Evolutionary conservation across 2,797 vertebrate genomes (phyloP).

Genomic region (Typhlichthys eigenmanni): DNA sequence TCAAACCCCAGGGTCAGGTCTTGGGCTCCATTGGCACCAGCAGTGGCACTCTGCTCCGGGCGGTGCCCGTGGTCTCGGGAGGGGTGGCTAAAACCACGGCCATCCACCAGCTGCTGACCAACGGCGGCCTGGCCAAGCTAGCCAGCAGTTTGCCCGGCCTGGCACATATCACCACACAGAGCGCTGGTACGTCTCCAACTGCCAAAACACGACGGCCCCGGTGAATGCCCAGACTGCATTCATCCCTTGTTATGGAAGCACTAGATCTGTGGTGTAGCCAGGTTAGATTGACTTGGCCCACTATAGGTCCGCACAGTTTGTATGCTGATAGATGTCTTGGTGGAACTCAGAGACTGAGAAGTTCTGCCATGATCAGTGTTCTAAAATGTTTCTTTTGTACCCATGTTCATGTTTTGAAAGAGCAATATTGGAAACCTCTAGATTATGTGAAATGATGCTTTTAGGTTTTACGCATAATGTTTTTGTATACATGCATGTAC

Average conservation of each 20-base stretch:
- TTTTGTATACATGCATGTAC: slow-evolving; percentile 22
- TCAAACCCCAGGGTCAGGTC: slow-evolving; percentile 80
- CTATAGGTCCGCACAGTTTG: slow-evolving; percentile 35
- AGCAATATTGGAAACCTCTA: slow-evolving; percentile 21
- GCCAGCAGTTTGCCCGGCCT: slow-evolving; percentile 92
- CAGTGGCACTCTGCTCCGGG: slow-evolving; percentile 82
- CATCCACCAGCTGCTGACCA: slow-evolving; percentile 94
- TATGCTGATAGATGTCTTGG: slow-evolving; percentile 33
- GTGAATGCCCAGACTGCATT: slow-evolving; percentile 59
- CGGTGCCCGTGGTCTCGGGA: slow-evolving; percentile 87
- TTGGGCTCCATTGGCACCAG: slow-evolving; percentile 78
- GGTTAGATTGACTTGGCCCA: slow-evolving; percentile 22
- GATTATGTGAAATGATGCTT: slow-evolving; percentile 16
- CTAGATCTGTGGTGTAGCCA: slow-evolving; percentile 45
- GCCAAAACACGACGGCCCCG: slow-evolving; percentile 75
- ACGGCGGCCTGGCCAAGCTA: slow-evolving; percentile 91
- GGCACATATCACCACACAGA: slow-evolving; percentile 92
- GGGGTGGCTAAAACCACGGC: slow-evolving; percentile 86
- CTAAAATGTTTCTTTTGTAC: slow-evolving; percentile 16
- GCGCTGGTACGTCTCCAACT: slow-evolving; percentile 84
- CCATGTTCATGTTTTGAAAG: slow-evolving; percentile 39
- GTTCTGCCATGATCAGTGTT: neutral
- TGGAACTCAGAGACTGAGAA: slow-evolving; percentile 13
- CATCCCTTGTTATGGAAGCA: slow-evolving; percentile 49
- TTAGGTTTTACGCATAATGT: slow-evolving; percentile 32